These are phyloP conservation scores for Coracias cyanogaster DNA, from an alignment of 2,797 vertebrate genomes.

Conservation along the genomic window DNA sequence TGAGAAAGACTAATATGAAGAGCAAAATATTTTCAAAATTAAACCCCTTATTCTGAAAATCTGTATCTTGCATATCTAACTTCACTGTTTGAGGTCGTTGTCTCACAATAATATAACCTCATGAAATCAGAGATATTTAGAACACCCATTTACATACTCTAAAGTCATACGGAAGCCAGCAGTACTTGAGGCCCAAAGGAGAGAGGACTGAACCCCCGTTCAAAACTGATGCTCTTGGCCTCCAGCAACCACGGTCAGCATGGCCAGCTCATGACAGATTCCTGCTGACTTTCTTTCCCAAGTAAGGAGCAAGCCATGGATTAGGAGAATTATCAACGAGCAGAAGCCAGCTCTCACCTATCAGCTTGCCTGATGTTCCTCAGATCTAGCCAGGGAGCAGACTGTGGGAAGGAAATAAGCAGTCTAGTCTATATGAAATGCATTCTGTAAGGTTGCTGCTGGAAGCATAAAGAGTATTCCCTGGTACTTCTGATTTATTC, in stretches of 20 bases:
- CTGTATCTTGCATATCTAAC: background rate
- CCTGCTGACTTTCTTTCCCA: background rate
- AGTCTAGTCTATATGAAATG: background rate
- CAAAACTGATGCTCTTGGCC: background rate
- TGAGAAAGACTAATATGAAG: background rate
- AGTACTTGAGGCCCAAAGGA: background rate
- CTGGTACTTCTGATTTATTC: background rate
- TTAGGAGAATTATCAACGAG: background rate
- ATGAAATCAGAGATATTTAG: background rate
- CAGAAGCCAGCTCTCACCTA: background rate
- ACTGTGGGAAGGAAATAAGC: background rate
- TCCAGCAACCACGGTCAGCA: accelerated
- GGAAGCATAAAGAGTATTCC: background rate
- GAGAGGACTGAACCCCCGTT: background rate
- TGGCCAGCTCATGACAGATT: background rate
- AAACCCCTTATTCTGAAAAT: background rate
- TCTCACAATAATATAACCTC: background rate
- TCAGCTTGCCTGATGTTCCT: background rate
- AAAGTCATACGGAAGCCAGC: background rate
- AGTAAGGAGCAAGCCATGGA: background rate
- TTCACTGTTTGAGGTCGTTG: background rate
- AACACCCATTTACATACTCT: background rate
- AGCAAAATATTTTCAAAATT: background rate
- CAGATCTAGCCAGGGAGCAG: background rate
- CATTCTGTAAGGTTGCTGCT: background rate